phyloP scores from a whole-genome alignment of 2,113 vertebrate genomes.

The Nibea coibor region DNA sequence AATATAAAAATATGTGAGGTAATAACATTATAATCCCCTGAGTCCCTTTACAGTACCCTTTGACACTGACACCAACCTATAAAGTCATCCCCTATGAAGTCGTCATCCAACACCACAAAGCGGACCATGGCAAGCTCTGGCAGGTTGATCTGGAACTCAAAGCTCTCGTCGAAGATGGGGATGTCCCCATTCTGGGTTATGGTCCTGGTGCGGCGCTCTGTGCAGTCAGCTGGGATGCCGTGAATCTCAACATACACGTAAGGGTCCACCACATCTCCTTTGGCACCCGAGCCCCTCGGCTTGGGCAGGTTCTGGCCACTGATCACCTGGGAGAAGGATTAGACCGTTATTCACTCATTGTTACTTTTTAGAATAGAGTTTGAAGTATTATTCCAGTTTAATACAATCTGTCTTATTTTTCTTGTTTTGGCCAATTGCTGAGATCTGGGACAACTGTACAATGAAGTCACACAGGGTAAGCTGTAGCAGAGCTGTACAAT shows the following conservation, averaged over 20 bases:
- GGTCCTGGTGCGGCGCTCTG: constrained; percentile 94
- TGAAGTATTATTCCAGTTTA: not conserved
- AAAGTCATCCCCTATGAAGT: constrained; percentile 96
- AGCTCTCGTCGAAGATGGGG: constrained; percentile 96
- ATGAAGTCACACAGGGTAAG: not conserved
- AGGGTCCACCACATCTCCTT: constrained; percentile 95
- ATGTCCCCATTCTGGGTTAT: constrained; percentile 93
- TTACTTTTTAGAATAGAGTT: not conserved
- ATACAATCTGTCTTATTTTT: not conserved
- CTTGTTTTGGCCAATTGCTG: not conserved
- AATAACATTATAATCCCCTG: not conserved
- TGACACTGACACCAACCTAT: constrained; percentile 81
- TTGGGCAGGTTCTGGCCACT: constrained; percentile 96
- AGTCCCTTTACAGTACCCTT: not conserved
- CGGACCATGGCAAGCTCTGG: constrained; percentile 96
- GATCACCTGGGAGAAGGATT: constrained; percentile 86
- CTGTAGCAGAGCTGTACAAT: not conserved
- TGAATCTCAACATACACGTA: constrained; percentile 96
- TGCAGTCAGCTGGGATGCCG: constrained; percentile 94
- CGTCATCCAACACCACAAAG: constrained; percentile 95
- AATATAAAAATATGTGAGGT: not conserved
- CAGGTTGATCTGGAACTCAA: constrained; percentile 96
- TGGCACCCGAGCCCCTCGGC: constrained; percentile 92
- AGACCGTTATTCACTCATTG: not conserved
- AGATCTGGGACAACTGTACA: not conserved